Conservation (phyloP, 2,797 vertebrate species). For the Triplophysa yarkandensis region DNA sequence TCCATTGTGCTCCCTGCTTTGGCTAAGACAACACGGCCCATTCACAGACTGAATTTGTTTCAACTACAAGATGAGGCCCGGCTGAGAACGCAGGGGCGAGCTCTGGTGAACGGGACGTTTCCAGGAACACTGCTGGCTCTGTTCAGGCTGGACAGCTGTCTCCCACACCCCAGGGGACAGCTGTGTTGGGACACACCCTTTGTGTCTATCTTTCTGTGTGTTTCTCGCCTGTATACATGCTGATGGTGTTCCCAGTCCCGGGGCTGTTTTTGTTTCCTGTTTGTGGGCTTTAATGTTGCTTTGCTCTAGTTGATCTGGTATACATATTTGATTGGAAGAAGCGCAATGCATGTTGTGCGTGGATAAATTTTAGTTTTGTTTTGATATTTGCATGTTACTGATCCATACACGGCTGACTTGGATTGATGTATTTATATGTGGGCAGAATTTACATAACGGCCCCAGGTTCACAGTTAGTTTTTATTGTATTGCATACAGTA, state of each 20-base stretch:
- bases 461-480: background rate
- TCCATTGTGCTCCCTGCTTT: conserved; percentile 57
- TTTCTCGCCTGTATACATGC: conserved; percentile 22
- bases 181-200: conserved; percentile 66
- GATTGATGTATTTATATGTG: background rate
- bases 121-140: conserved; percentile 72
- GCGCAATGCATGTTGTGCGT: background rate
- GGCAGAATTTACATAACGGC: conserved; percentile 3
- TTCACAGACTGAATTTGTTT: conserved; percentile 68
- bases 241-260: conserved; percentile 53
- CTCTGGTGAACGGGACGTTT: conserved; percentile 70
- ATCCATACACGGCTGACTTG: conserved; percentile 1
- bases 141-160: conserved; percentile 75
- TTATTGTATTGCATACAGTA: no score
- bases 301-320: background rate
- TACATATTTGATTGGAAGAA: no score
- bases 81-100: conserved; percentile 32
- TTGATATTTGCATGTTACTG: conserved; percentile 48
- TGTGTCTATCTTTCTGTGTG: conserved; percentile 34
- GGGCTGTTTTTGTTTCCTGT: conserved; percentile 19
- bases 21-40: conserved; percentile 63
- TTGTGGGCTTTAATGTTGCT: conserved; percentile 11
- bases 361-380: background rate
- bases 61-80: conserved; percentile 61
- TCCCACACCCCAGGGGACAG: conserved; percentile 72